phyloP scores from a whole-genome alignment of 2,797 vertebrate genomes.

The Artibeus jamaicensis region DNA sequence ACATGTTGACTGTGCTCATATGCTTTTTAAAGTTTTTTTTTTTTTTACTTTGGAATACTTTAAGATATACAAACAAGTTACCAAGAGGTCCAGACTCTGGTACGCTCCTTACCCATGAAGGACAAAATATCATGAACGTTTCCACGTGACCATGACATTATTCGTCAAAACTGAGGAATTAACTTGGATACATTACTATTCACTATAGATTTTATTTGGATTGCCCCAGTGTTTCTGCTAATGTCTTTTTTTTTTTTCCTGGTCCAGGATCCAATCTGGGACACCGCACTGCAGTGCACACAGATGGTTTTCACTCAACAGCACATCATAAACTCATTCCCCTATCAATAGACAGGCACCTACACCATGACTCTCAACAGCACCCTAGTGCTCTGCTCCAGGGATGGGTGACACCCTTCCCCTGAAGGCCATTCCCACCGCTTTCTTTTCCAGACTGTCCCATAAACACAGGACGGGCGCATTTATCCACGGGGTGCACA shows the following conservation, averaged over 20 bases:
- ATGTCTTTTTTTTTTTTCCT: neutral
- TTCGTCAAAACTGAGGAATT: neutral
- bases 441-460: no score
- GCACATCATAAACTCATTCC: fast-evolving
- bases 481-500: fast-evolving
- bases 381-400: neutral
- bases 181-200: neutral
- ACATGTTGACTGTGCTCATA: neutral
- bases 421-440: fast-evolving
- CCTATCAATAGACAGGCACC: neutral
- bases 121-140: neutral
- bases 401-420: neutral
- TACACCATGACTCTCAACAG: fast-evolving
- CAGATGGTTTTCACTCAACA: neutral
- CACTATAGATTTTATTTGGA: neutral
- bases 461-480: neutral
- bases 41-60: neutral
- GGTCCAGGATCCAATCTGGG: neutral
- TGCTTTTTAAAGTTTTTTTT: neutral
- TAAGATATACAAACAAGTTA: neutral
- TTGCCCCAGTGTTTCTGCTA: neutral
- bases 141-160: neutral
- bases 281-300: fast-evolving
- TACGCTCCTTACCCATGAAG: neutral
- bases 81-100: neutral